phyloP scores from a whole-genome alignment of 2,888 invertebrate genomes.

The Cancer borealis region DNA sequence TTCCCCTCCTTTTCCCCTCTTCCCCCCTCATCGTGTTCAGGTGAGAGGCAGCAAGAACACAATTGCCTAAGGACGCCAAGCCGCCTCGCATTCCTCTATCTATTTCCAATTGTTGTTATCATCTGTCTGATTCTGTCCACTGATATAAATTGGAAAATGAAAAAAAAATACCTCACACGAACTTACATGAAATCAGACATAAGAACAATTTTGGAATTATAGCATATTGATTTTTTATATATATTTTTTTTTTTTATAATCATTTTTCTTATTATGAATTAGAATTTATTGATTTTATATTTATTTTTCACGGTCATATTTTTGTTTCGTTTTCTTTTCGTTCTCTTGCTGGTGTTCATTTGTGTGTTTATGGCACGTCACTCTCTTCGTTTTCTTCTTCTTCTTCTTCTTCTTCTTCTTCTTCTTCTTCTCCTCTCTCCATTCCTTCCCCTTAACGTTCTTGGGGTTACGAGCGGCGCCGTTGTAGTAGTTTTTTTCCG shows the following conservation, averaged over 20 bases:
- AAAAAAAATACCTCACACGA: neutral
- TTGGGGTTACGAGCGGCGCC: neutral
- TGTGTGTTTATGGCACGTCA: neutral
- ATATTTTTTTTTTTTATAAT: too few relatives aligned
- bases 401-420: neutral
- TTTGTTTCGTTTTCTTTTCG: neutral
- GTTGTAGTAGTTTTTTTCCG: neutral
- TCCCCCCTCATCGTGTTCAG: neutral
- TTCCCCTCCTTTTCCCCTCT: neutral
- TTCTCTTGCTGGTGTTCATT: neutral
- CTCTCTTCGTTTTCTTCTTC: neutral
- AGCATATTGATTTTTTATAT: too few relatives aligned
- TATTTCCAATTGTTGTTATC: neutral
- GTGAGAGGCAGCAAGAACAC: slow-evolving; percentile 2
- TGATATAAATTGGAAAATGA: neutral
- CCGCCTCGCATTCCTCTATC: neutral
- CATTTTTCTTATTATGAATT: too few relatives aligned
- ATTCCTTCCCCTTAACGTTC: neutral
- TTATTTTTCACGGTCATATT: neutral
- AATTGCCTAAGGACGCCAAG: neutral
- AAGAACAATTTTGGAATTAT: too few relatives aligned
- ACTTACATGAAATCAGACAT: too few relatives aligned
- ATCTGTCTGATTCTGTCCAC: neutral
- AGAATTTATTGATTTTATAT: too few relatives aligned
- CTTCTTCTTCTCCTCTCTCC: neutral